These are phyloP conservation scores for Baryphthengus martii DNA, from an alignment of 2,113 vertebrate genomes.

Conservation along the genomic window DNA sequence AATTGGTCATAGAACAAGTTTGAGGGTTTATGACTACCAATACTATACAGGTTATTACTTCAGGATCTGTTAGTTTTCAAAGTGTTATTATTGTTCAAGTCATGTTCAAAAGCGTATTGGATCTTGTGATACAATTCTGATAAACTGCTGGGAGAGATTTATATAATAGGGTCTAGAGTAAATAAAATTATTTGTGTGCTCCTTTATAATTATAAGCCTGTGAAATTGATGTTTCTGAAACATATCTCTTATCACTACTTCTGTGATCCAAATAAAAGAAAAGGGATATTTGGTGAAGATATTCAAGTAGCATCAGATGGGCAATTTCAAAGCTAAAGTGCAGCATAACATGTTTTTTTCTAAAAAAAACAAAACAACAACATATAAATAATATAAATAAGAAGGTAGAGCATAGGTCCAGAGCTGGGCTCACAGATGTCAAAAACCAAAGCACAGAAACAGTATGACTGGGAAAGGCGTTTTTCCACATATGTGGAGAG, in stretches of 20 bases:
- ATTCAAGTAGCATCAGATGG: too few species aligned
- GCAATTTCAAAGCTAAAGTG: background rate
- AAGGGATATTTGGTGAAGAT: background rate
- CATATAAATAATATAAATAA: background rate
- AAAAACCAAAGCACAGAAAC: background rate
- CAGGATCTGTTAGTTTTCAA: background rate
- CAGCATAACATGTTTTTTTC: background rate
- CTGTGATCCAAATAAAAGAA: background rate
- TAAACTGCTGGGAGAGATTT: background rate
- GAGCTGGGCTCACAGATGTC: background rate
- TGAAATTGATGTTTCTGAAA: background rate
- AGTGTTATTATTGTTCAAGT: background rate
- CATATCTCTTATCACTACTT: background rate
- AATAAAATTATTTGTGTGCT: background rate
- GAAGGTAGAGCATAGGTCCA: background rate
- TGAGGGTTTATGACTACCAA: background rate
- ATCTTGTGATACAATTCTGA: background rate
- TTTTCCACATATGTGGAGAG: background rate
- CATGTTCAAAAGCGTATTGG: background rate
- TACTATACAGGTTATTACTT: background rate
- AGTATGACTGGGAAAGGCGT: background rate
- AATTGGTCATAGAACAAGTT: background rate
- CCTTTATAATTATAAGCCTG: background rate
- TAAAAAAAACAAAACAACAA: too few species aligned
- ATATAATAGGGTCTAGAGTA: background rate